Conservation (phyloP, 2,797 vertebrate genomes). For the Echeneis naucrates region DNA sequence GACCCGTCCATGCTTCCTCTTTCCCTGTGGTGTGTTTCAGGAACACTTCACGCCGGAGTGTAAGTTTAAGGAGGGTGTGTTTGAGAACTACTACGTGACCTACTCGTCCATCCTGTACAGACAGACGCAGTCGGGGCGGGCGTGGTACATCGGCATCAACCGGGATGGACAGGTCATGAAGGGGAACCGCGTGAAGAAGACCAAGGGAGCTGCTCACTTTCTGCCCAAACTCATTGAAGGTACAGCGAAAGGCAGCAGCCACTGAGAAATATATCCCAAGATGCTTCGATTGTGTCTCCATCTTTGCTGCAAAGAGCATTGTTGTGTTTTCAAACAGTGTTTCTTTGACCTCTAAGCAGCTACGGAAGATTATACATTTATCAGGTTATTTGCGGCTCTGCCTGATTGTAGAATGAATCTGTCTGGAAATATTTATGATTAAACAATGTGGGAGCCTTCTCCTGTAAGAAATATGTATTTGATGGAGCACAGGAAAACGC, state of each 20-base stretch:
- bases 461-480: background rate
- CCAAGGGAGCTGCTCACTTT: slow-evolving; percentile 92
- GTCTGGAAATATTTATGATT: no score
- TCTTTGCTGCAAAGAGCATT: background rate
- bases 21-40: slow-evolving; percentile 76
- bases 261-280: background rate
- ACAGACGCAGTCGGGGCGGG: slow-evolving; percentile 90
- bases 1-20: slow-evolving; percentile 46
- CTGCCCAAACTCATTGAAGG: slow-evolving; percentile 94
- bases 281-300: slow-evolving; percentile 7
- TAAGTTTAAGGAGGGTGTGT: slow-evolving; percentile 94
- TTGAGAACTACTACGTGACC: slow-evolving; percentile 94
- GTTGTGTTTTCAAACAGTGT: background rate
- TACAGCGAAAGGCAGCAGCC: slow-evolving; percentile 48
- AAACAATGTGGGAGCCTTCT: background rate
- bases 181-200: slow-evolving; percentile 93
- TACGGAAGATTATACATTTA: no score
- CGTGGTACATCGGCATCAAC: slow-evolving; percentile 94
- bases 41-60: slow-evolving; percentile 94
- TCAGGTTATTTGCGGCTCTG: no score
- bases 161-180: slow-evolving; percentile 92
- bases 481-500: no score
- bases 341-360: background rate
- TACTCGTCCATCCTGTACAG: slow-evolving; percentile 93
- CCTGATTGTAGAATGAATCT: no score